These are phyloP conservation scores for Myoxocephalus aenaeus DNA, from an alignment of 2,797 vertebrate genomes.

Conservation along the genomic window DNA sequence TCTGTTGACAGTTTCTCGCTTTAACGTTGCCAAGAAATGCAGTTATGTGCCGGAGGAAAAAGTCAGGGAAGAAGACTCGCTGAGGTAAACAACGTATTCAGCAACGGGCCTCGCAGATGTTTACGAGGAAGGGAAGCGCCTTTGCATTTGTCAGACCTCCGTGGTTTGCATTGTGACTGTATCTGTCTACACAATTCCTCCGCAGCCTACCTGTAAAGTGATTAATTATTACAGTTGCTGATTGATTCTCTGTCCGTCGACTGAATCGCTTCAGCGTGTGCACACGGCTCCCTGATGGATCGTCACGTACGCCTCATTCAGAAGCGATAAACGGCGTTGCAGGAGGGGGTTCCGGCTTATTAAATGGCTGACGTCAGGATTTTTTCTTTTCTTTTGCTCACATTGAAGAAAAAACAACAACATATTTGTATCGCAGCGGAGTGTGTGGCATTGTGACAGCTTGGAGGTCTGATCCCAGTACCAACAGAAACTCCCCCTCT, in stretches of 20 bases:
- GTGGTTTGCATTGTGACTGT: neutral
- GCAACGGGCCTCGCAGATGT: neutral
- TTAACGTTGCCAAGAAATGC: neutral
- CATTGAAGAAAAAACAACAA: neutral
- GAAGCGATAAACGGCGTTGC: conserved; percentile 25
- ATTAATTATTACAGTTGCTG: conserved; percentile 15
- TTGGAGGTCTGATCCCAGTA: conserved; percentile 35
- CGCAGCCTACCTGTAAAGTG: neutral
- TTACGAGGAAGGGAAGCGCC: neutral
- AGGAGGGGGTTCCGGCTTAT: conserved; percentile 2
- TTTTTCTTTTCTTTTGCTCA: conserved; percentile 22
- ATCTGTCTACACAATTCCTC: neutral
- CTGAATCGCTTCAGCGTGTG: neutral
- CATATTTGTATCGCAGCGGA: conserved; percentile 14
- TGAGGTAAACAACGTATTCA: neutral
- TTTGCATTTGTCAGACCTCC: neutral
- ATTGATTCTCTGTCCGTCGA: conserved; percentile 19
- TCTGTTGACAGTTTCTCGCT: neutral
- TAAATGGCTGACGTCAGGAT: neutral
- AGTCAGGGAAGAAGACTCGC: neutral
- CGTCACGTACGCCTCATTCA: conserved; percentile 19
- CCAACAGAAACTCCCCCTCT: conserved; percentile 14
- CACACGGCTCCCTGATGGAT: neutral
- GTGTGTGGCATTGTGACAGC: conserved; percentile 52
- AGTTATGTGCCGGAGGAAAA: neutral